These are phyloP conservation scores for Colostygia pectinataria DNA, from an alignment of 2,888 invertebrate species.

Conservation along the genomic window DNA sequence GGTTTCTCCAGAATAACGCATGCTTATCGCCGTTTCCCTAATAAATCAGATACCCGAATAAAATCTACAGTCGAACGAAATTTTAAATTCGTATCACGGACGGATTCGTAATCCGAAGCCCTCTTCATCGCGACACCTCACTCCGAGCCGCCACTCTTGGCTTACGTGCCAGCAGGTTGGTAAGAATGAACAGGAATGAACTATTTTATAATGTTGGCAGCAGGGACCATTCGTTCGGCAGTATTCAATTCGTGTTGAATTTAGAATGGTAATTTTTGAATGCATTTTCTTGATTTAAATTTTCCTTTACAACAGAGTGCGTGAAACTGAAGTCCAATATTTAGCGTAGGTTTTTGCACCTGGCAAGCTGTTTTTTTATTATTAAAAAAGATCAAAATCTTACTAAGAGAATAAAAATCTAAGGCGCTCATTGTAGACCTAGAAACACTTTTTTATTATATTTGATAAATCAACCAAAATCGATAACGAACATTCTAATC, in stretches of 20 bases:
- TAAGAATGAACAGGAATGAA: slow-evolving; percentile 20
- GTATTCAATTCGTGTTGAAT: slow-evolving; percentile 19
- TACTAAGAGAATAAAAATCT: no score
- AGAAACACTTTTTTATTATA: no score
- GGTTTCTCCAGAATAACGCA: slow-evolving; percentile 14
- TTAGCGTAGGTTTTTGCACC: no score
- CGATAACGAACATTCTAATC: no score
- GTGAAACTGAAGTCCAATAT: no score
- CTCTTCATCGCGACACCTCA: slow-evolving; percentile 40
- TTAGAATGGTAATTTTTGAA: slow-evolving; percentile 9
- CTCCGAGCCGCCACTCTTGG: slow-evolving; percentile 38
- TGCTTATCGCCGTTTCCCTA: slow-evolving; percentile 28
- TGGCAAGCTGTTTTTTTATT: no score
- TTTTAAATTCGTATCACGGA: slow-evolving; percentile 52
- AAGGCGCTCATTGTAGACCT: no score
- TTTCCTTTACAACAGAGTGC: background rate
- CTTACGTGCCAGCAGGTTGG: slow-evolving; percentile 23
- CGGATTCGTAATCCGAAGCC: slow-evolving; percentile 46
- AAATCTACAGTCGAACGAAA: slow-evolving; percentile 41
- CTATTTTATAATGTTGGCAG: slow-evolving; percentile 17
- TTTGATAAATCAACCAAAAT: no score
- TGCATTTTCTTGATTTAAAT: slow-evolving; percentile 9
- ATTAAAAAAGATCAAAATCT: no score
- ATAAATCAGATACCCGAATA: slow-evolving; percentile 40
- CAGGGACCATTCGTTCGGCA: slow-evolving; percentile 11